These are phyloP conservation scores for Dendroctonus ponderosae DNA, from an alignment of 1,140 invertebrate species.

Conservation along the genomic window DNA sequence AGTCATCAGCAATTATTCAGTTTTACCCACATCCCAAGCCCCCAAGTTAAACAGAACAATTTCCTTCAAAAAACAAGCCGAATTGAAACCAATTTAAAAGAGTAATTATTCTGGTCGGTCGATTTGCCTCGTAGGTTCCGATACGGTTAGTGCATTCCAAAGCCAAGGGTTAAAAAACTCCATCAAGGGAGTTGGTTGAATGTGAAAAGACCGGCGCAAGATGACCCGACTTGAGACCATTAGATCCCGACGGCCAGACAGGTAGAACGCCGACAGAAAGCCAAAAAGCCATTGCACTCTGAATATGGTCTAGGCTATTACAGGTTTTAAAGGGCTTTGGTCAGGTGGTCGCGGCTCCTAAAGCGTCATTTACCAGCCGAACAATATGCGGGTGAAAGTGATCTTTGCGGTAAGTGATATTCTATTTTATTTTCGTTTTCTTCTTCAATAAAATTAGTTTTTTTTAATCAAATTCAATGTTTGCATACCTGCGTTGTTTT, in stretches of 20 bases:
- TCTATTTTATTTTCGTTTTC: not conserved
- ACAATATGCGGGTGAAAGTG: constrained; percentile 19
- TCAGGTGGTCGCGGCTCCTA: constrained; percentile 12
- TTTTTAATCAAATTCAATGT: too few species aligned
- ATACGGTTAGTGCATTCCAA: constrained; percentile 33
- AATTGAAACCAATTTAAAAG: too few species aligned
- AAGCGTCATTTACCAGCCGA: not conserved
- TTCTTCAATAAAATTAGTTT: not conserved
- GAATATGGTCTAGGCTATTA: constrained; percentile 22
- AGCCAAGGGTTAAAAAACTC: constrained; percentile 50
- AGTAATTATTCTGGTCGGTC: constrained; percentile 5
- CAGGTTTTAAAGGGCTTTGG: constrained; percentile 21
- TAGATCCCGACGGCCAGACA: constrained; percentile 24
- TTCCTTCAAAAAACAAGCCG: too few species aligned
- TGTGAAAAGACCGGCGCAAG: constrained; percentile 40
- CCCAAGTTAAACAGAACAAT: too few species aligned
- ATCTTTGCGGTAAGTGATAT: constrained; percentile 12
- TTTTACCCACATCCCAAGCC: too few species aligned
- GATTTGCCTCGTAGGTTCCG: not conserved
- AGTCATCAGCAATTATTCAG: too few species aligned
- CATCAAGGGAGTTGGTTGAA: constrained; percentile 49
- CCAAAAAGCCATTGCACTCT: constrained; percentile 31
- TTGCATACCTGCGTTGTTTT: too few species aligned
- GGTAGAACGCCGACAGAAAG: constrained; percentile 24
- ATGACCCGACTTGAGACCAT: constrained; percentile 18